Base-by-base conservation (phyloP, 2,888 invertebrate genomes). In the Campaea margaritaria region DNA sequence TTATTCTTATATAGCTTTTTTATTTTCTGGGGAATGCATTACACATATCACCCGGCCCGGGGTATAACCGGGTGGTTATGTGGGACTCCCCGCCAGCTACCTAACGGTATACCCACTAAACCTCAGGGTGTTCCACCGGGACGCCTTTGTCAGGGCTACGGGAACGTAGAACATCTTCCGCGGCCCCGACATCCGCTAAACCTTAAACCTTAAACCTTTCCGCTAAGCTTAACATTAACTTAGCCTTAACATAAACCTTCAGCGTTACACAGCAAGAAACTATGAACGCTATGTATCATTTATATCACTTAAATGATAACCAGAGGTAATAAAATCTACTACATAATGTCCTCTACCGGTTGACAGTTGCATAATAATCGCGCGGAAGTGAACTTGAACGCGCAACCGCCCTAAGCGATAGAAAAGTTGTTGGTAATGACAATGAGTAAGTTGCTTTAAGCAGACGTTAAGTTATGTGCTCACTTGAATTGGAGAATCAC, bases 371-470 rank as follows among this genome's bases (percentile, higher is more conserved):
- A 67, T 64, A 64, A 65, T 62, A 39, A 65, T 62, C 36, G 45
- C n/a, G 34, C 63, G 71, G 71, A 73, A 68, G 57, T 70, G 67
- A 65, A 64, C 69, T 73, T 73, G 69, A 65, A 58, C 55, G 42
- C 9, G 38, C 46, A 21, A 46, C 53, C 62, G 56, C 68, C n/a
- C 67, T 64, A 59, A 39, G 53, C 59, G 59, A 64, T 67, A 70
- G 70, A 76, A 69, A 75, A 69, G 75, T 68, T 44, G 71, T 70
- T 67, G 67, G 54, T 69, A 67, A 68, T 76, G 71, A 69, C 62
- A 64, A 53, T 62, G 63, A 56, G 21, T 21, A 34, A 39, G 41
- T 42, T 41, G 49, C 46, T 47, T 47, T 51, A 59, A 45, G 41
- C 50, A 54, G 49, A 36, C 12, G 47, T 58, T 14, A 58, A 52